Conservation (phyloP, 1,140 invertebrate species). For the Papilio polytes region DNA sequence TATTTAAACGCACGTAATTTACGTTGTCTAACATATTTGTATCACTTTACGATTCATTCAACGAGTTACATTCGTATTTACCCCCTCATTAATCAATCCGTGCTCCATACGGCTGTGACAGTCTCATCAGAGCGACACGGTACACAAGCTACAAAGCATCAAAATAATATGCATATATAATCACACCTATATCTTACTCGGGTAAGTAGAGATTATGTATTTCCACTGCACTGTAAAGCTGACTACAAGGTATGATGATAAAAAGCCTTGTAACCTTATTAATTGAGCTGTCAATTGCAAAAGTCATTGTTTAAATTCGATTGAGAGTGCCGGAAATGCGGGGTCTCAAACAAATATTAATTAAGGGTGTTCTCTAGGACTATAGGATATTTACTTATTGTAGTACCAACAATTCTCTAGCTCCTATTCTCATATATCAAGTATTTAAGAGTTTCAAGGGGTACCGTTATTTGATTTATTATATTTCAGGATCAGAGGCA, state of each 20-base stretch:
- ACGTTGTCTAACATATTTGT: conserved; percentile 17
- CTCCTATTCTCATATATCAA: too few relatives aligned
- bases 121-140: conserved; percentile 26
- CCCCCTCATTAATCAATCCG: conserved; percentile 34
- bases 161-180: conserved; percentile 32
- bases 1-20: not conserved
- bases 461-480: not conserved
- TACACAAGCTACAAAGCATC: not conserved
- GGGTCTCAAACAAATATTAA: not conserved
- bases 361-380: not conserved
- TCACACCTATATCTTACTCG: not conserved
- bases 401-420: too few relatives aligned
- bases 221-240: not conserved
- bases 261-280: not conserved
- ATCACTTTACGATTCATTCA: conserved; percentile 20
- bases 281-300: not conserved
- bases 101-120: conserved; percentile 32
- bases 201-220: not conserved
- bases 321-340: not conserved
- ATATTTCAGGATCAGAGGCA: not conserved
- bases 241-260: not conserved
- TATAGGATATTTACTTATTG: too few relatives aligned
- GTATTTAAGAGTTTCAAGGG: too few relatives aligned
- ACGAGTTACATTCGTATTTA: conserved; percentile 20
- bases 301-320: not conserved